Evolutionary conservation across 2,888 invertebrate genomes (phyloP), one percentile per base, ranked within the genome.

Genomic region (Malthinus flaveolus): DNA sequence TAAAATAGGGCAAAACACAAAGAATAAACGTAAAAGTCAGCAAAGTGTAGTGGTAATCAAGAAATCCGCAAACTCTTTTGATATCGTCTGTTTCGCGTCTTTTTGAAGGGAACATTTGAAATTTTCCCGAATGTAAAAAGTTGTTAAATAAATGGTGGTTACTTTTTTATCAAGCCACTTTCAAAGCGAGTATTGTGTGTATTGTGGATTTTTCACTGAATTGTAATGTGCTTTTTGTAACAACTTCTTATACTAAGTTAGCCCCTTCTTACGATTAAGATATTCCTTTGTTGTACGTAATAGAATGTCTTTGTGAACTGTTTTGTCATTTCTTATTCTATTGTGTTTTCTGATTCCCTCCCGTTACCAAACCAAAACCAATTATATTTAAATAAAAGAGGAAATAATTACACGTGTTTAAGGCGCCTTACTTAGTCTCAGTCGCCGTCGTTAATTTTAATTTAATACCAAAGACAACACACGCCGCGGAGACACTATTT

Each of bases 11-110:
- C 50, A 51, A 23, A 55, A 55, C 55, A 55, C 55, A 55, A 59
- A 59, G 59, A 54, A 49, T 45, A 55, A 59, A 59, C 50, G 59
- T 55, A 55, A 59, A 59, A 59, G 59, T 59, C 59, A 50, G 59
- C 50, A 23, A 9, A 55, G 59, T 48, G 51, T 51, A 44, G 59
- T 47, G 35, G 42, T 47, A 44, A 23, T 51, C 59, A 55, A 50
- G 51, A 55, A 59, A 44, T 55, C 44, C 35, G 46, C 15, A 59
- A 53, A 35, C 42, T 42, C 32, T 46, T 53, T 48, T 49, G 42
- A 49, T 48, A 37, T 42, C 39, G 39, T 49, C 44, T 31, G 42
- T 35, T 44, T 49, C 33, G 32, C 52, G 34, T 49, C 49, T 23
- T 36, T 36, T 34, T 10, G 11, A 32, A 9, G 33, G 10, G 13